Evolutionary conservation across 2,888 invertebrate genomes (phyloP).

Genomic region (Rhagonycha lutea): DNA sequence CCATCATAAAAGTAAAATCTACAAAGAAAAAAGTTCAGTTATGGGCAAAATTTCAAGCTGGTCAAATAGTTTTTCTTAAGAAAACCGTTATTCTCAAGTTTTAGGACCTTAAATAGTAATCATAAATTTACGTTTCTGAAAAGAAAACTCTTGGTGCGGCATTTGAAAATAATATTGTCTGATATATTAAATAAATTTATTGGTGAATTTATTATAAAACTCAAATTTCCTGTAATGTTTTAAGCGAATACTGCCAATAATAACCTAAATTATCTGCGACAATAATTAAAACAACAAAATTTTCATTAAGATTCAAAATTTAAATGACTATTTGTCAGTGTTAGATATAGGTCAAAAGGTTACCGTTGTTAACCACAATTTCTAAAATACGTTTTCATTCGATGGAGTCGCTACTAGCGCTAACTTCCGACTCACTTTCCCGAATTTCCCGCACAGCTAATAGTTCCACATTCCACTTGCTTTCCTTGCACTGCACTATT

Average conservation of each 20-base stretch:
- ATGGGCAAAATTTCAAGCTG: not conserved
- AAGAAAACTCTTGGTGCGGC: not conserved
- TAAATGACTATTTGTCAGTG: conserved; percentile 4
- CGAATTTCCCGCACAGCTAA: conserved; percentile 31
- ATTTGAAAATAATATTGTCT: not conserved
- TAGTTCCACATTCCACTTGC: conserved; percentile 36
- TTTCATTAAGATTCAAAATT: not conserved
- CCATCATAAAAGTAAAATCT: not conserved
- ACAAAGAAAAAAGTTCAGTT: not conserved
- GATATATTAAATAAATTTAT: not conserved
- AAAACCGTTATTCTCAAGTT: not conserved
- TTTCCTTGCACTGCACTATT: conserved; percentile 38
- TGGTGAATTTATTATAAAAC: not conserved
- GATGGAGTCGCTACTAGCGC: conserved; percentile 27
- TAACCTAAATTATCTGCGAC: not conserved
- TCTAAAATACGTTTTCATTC: conserved; percentile 12
- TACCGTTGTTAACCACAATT: conserved; percentile 22
- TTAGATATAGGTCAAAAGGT: conserved; percentile 6
- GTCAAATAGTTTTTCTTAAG: not conserved
- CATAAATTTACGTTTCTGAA: not conserved
- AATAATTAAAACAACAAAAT: not conserved
- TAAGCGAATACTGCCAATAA: not conserved
- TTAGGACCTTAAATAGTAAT: not conserved
- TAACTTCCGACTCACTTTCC: conserved; percentile 16
- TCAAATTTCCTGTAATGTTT: not conserved